Evolutionary conservation across 37 sponge, comb jelly and placozoan genomes (phyloP).

Genomic region (Halichondria panicea): DNA sequence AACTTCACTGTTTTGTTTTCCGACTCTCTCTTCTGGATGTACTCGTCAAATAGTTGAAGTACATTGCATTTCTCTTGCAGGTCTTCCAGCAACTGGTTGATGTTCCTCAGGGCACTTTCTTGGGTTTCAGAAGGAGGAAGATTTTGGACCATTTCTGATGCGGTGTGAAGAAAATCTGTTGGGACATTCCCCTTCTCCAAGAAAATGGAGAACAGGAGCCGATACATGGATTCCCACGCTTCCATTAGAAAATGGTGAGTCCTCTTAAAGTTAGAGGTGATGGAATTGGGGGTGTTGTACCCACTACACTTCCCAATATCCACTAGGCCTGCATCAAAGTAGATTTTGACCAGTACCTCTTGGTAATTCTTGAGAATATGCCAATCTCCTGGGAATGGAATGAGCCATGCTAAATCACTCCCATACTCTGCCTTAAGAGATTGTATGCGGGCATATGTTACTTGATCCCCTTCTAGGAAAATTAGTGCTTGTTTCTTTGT

Average conservation of each 20-base stretch:
- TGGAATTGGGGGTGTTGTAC: background rate
- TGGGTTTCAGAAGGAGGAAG: slow-evolving; percentile 1
- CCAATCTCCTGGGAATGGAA: slow-evolving; percentile 45
- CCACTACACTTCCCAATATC: slow-evolving; percentile 21
- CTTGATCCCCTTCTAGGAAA: slow-evolving; percentile 13
- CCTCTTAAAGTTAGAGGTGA: slow-evolving; percentile 4
- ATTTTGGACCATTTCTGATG: background rate
- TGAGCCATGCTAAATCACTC: slow-evolving; percentile 15
- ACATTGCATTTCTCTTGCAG: background rate
- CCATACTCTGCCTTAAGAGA: slow-evolving; percentile 18
- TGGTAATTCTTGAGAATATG: slow-evolving; percentile 28
- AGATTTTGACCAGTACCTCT: slow-evolving; percentile 8
- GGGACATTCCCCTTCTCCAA: background rate
- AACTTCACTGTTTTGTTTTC: slow-evolving; percentile 25
- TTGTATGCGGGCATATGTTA: background rate
- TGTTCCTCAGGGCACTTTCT: background rate
- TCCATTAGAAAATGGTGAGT: slow-evolving; percentile 26
- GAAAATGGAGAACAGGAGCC: background rate
- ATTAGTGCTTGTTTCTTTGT: background rate
- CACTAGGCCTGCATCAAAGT: slow-evolving; percentile 31
- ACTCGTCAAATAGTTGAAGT: background rate
- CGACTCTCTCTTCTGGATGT: background rate
- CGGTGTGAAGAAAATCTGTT: background rate
- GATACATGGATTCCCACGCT: slow-evolving; percentile 22
- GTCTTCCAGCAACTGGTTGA: background rate